phyloP scores from a whole-genome alignment of 2,888 invertebrate genomes.

The Tethea ocularis region DNA sequence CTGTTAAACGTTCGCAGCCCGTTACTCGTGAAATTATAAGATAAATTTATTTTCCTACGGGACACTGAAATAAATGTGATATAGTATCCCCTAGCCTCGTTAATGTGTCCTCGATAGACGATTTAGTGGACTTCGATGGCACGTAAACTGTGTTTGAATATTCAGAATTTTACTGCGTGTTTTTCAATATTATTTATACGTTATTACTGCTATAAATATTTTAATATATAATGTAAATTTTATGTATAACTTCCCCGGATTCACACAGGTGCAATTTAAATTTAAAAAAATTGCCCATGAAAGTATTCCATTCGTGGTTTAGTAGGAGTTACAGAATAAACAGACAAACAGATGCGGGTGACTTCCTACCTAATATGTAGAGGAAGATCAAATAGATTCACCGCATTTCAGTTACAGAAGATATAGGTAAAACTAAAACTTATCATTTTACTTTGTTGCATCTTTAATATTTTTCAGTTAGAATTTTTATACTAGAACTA shows the following conservation, averaged over 20 bases:
- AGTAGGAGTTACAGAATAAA: too few relatives aligned
- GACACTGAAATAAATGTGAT: conserved; percentile 15
- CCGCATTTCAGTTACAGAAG: not conserved
- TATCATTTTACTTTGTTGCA: not conserved
- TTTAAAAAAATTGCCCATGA: too few relatives aligned
- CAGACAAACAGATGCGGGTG: too few relatives aligned
- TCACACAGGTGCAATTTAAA: too few relatives aligned
- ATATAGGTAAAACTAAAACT: not conserved
- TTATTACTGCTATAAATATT: not conserved
- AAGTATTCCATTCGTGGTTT: too few relatives aligned
- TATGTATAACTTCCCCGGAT: too few relatives aligned
- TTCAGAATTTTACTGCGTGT: not conserved
- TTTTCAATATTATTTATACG: not conserved
- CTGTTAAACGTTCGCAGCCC: conserved; percentile 14
- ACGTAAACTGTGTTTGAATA: conserved; percentile 7
- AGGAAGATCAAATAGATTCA: not conserved
- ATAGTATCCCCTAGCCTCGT: conserved; percentile 17
- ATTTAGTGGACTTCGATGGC: conserved; percentile 14
- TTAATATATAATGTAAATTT: not conserved
- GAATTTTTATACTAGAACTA: not conserved
- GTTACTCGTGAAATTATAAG: conserved; percentile 5
- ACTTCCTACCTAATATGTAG: too few relatives aligned
- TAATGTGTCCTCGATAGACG: conserved; percentile 18
- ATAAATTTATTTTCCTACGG: conserved; percentile 16
- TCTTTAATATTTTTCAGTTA: not conserved